Percentiles rank a stretch among this genome's conserved stretches.
Evolutionary conservation across 2,113 vertebrate species (phyloP).

Genomic region (Phalacrocorax aristotelis): DNA sequence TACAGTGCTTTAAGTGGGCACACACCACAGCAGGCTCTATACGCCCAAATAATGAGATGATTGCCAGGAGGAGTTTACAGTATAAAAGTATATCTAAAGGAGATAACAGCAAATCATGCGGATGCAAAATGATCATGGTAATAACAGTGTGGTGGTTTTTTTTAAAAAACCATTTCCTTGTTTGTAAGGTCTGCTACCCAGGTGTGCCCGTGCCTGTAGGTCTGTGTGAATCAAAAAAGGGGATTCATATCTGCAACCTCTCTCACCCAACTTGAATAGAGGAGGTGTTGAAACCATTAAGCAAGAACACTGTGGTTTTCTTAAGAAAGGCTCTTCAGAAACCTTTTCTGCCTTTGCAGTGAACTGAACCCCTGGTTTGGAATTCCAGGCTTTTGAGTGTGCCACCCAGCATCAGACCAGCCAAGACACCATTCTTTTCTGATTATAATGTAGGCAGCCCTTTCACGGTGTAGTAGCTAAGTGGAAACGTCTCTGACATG

Average conservation of each 20-base stretch:
- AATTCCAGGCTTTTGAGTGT: neutral
- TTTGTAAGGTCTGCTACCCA: neutral
- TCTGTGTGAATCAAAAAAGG: neutral
- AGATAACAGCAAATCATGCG: neutral
- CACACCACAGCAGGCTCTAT: neutral
- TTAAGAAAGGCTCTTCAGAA: neutral
- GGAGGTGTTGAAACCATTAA: neutral
- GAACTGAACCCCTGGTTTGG: neutral
- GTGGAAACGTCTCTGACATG: neutral
- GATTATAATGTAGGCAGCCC: neutral
- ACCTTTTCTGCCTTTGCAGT: neutral
- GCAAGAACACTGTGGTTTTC: neutral
- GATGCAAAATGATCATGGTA: neutral
- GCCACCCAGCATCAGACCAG: neutral
- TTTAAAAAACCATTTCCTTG: neutral
- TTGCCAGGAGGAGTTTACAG: neutral
- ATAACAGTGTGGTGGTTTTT: neutral
- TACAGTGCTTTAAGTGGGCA: neutral
- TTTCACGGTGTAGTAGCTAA: neutral
- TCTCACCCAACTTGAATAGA: neutral
- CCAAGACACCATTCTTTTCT: neutral
- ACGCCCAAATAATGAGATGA: accelerated
- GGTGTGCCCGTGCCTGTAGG: neutral
- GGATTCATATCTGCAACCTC: neutral
- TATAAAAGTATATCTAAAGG: neutral